Conservation (phyloP, 2,888 invertebrate species). For the Spialia ferax region DNA sequence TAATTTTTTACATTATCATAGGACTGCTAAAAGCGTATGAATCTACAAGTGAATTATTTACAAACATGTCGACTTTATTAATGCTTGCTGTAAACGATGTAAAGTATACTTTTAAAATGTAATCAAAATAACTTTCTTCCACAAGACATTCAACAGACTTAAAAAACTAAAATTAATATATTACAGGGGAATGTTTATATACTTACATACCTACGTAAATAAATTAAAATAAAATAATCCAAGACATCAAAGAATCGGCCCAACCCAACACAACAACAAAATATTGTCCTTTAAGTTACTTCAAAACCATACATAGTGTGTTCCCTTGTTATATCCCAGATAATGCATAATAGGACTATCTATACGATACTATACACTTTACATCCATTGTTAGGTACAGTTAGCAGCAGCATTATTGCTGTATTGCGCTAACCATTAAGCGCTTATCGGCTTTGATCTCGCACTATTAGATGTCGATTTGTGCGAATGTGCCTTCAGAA, state of each 20-base stretch:
- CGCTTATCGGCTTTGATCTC: slow-evolving; percentile 65
- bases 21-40: background rate
- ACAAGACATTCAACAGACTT: too few species aligned
- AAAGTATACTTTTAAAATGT: background rate
- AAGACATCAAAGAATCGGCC: too few species aligned
- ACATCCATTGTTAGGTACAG: background rate
- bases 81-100: background rate
- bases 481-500: slow-evolving; percentile 21
- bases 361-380: background rate
- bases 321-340: background rate
- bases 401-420: slow-evolving; percentile 50
- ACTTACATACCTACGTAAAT: too few species aligned
- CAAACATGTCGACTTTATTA: background rate
- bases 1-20: too few species aligned
- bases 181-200: too few species aligned
- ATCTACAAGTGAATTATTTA: background rate
- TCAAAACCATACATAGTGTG: too few species aligned
- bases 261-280: too few species aligned
- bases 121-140: too few species aligned
- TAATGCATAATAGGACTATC: background rate
- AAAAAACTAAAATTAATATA: too few species aligned
- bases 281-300: too few species aligned
- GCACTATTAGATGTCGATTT: slow-evolving; percentile 56
- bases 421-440: slow-evolving; percentile 59
- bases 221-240: too few species aligned